Percentiles rank a stretch among this genome's conserved stretches.
Conservation (phyloP, 2,888 invertebrate genomes). For the Lumbricus terrestris region DNA sequence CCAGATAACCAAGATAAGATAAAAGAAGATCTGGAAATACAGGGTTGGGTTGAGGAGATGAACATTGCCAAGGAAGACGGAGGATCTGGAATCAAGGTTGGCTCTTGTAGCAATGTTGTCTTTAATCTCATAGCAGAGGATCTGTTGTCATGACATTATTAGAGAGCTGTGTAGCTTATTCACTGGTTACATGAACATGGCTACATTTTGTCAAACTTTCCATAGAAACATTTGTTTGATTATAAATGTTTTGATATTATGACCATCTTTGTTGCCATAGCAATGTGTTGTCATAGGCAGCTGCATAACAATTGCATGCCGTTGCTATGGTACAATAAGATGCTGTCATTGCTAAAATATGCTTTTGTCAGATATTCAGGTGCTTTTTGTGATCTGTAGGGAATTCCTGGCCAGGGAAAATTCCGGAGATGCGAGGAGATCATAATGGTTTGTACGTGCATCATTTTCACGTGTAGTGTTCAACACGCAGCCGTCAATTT, state of each 20-base stretch:
- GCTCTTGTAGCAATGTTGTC: neutral
- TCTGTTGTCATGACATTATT: too few species aligned
- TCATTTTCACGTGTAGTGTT: slow-evolving; percentile 43
- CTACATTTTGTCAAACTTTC: neutral
- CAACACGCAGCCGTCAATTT: slow-evolving; percentile 47
- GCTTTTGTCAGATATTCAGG: neutral
- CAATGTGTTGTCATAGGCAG: neutral
- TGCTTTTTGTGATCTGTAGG: slow-evolving; percentile 30
- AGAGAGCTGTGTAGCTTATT: too few species aligned
- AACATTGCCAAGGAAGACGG: slow-evolving; percentile 45
- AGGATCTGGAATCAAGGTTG: slow-evolving; percentile 51
- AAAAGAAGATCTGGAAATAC: slow-evolving; percentile 45
- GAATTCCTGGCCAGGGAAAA: slow-evolving; percentile 37
- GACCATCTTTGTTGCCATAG: neutral
- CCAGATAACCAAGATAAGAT: slow-evolving; percentile 51
- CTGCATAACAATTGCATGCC: neutral
- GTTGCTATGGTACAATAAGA: neutral
- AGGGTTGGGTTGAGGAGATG: slow-evolving; percentile 54
- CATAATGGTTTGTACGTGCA: slow-evolving; percentile 31
- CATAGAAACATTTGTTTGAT: too few species aligned
- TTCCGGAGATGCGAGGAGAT: slow-evolving; percentile 36
- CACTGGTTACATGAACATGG: neutral
- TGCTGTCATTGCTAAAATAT: neutral
- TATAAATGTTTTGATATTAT: neutral
- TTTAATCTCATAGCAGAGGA: too few species aligned